Evolutionary conservation across 2,888 invertebrate genomes (phyloP).

Genomic region (Pogonocherus hispidulus): DNA sequence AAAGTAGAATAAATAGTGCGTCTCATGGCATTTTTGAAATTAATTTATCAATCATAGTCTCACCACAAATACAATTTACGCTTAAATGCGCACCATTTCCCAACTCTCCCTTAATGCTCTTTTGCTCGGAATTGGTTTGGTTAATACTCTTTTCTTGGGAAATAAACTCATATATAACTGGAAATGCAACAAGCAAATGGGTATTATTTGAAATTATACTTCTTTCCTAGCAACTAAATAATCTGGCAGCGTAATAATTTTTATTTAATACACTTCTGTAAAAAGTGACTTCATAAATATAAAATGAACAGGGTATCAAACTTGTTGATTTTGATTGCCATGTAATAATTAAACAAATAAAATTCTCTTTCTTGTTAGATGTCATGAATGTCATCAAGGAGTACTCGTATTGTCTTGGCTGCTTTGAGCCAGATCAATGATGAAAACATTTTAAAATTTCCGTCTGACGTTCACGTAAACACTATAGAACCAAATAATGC

Average conservation of each 20-base stretch:
- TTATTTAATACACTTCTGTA: slow-evolving; percentile 3
- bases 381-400: slow-evolving; percentile 10
- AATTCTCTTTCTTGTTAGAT: slow-evolving; percentile 2
- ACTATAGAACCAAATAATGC: neutral
- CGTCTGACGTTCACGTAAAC: slow-evolving; percentile 2
- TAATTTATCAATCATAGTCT: too few relatives aligned
- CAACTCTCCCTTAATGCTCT: too few relatives aligned
- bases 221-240: neutral
- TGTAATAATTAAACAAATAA: too few relatives aligned
- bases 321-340: too few relatives aligned
- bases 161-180: slow-evolving; percentile 4
- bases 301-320: too few relatives aligned
- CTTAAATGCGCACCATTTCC: too few relatives aligned
- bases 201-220: neutral
- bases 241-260: neutral
- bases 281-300: too few relatives aligned
- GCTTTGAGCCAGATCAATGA: slow-evolving; percentile 5
- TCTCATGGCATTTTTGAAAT: slow-evolving; percentile 6
- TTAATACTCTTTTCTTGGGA: slow-evolving; percentile 10
- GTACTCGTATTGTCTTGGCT: slow-evolving; percentile 1
- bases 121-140: too few relatives aligned
- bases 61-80: too few relatives aligned
- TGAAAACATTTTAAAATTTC: slow-evolving; percentile 2
- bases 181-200: neutral
- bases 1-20: too few relatives aligned